phyloP scores from a whole-genome alignment of 2,113 vertebrate genomes.

The Ahaetulla prasina region DNA sequence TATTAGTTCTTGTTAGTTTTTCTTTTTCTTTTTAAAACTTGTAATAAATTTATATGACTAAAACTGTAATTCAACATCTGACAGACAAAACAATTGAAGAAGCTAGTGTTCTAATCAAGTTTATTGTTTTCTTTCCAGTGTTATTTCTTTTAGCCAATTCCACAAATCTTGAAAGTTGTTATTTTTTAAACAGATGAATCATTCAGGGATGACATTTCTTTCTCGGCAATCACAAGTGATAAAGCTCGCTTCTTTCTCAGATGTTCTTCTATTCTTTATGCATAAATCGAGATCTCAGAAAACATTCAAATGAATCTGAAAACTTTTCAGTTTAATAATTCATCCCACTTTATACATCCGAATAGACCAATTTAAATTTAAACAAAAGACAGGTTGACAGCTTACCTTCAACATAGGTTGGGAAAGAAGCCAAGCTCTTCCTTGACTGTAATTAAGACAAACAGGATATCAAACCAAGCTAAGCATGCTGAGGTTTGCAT shows the following conservation, averaged over 20 bases:
- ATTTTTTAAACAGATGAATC: not conserved
- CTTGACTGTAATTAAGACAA: slow-evolving; percentile 83
- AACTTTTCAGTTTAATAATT: not conserved
- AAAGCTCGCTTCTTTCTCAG: not conserved
- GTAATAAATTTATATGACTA: not conserved
- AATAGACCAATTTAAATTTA: not conserved
- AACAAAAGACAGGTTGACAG: slow-evolving; percentile 18
- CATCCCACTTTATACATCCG: not conserved
- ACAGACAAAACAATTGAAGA: not conserved
- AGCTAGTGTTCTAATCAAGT: not conserved
- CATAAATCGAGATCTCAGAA: not conserved
- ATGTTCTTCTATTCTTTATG: not conserved
- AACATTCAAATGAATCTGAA: not conserved
- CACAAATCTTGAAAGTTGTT: not conserved
- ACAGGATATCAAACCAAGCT: slow-evolving; percentile 66
- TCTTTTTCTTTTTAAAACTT: not conserved
- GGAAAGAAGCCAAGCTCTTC: slow-evolving; percentile 93
- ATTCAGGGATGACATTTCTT: not conserved
- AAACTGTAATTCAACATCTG: not conserved
- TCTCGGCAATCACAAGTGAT: not conserved
- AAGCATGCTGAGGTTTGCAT: slow-evolving; percentile 53
- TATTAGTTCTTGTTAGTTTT: not conserved
- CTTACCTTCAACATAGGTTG: slow-evolving; percentile 98
- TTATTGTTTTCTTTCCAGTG: not conserved
- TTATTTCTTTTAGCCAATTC: not conserved